Base-by-base conservation (phyloP, 1,140 invertebrate species). In the Euborellia annulipes region DNA sequence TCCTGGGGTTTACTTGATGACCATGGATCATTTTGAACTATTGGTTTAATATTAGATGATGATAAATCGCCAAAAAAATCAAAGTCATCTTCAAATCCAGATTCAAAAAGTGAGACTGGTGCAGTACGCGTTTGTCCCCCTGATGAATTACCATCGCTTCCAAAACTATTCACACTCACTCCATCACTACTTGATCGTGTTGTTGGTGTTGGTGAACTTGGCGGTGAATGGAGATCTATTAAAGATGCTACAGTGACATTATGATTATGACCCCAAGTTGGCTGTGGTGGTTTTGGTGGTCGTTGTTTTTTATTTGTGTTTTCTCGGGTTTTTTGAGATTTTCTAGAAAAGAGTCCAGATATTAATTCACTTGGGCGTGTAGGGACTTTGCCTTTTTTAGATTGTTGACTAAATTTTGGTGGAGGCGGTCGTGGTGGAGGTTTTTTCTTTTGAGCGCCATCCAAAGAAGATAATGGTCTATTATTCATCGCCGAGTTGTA, bases 11-110 rank as follows among this genome's bases (percentile, higher is more conserved):
- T 17, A 18, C 8, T 13, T 8, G 27, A 2, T 16, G 38, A 34
- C 46, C 46, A 47, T 7, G 46, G 46, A 22, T 47, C 46, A 20
- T 41, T 42, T 17, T 39, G 36, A 6, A 30, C 23, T 8, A 39
- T 22, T n/a, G 17, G 34, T 38, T 38, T 38, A 13, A 45, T 32
- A 14, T 22, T 18, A 21, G 21, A 20, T 13, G 8, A 32, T 7
- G 43, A 41, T 3, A 43, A 40, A 1, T 60, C 49, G 14, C 54
- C 56, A 14, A 63, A 72, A 16, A 76, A 68, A 53, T 79, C 76
- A 58, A 80, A 82, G 56, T 83, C 79, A 62, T 83, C 79, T 58
- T 82, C 79, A 54, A 82, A 82, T 19, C 73, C 78, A 64, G 78
- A 81, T 58, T 81, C 78, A 32, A 40, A 39, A 4, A 22, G 3